These are phyloP conservation scores for Criorhina ranunculi DNA, from an alignment of 2,888 invertebrate genomes.

Conservation along the genomic window DNA sequence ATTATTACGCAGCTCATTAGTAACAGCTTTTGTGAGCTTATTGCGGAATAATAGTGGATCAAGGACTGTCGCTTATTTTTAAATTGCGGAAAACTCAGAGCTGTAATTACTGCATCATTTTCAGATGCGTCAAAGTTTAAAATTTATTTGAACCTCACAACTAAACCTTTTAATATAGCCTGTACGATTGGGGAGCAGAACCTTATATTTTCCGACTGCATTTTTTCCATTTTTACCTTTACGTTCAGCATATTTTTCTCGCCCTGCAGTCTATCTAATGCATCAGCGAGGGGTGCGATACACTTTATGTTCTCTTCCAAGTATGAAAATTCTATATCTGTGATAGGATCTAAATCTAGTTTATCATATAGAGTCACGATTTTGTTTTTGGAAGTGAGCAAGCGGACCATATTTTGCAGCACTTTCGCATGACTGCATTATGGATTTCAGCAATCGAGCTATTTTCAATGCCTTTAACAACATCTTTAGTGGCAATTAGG, in stretches of 20 bases:
- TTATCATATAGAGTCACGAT: too few relatives aligned
- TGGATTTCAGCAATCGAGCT: background rate
- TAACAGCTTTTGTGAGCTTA: background rate
- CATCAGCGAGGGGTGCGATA: too few relatives aligned
- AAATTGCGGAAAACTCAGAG: background rate
- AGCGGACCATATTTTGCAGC: constrained; percentile 11
- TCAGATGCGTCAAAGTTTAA: background rate
- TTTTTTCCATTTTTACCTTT: too few relatives aligned
- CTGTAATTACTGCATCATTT: background rate
- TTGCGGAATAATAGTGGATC: constrained; percentile 6
- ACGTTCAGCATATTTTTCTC: too few relatives aligned
- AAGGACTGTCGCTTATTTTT: background rate
- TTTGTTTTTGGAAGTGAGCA: background rate
- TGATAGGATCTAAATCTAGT: too few relatives aligned
- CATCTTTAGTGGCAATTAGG: constrained; percentile 2
- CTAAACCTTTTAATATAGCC: too few relatives aligned
- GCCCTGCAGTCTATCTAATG: too few relatives aligned
- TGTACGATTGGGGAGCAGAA: too few relatives aligned
- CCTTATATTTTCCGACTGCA: too few relatives aligned
- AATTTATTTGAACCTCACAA: background rate
- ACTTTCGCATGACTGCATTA: constrained; percentile 10
- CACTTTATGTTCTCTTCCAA: too few relatives aligned
- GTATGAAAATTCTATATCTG: too few relatives aligned
- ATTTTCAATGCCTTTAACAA: background rate
- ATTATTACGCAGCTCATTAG: constrained; percentile 3